Evolutionary conservation across 2,797 vertebrate species (phyloP), one percentile per base, ranked within the genome.

Genomic region (Phoxinus dragarum): DNA sequence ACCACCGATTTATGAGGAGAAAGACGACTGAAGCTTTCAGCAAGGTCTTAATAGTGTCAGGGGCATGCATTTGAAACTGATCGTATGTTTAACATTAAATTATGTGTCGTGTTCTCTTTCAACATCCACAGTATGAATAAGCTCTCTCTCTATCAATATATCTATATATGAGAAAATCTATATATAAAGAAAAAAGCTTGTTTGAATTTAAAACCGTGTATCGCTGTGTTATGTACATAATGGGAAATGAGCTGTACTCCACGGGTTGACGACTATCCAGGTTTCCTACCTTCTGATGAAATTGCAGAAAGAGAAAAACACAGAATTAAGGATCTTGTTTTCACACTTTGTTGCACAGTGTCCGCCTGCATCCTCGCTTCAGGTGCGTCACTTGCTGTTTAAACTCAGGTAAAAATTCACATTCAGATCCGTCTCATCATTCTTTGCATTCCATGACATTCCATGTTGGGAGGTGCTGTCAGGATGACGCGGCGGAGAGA

Each of bases 81-180:
- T 96, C 95, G 94, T 97, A 94, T 93, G 92, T 95, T 95, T 95
- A 94, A 95, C 94, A 94, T 95, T 96, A 95, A 96, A 94, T 95
- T 94, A 95, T 94, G 94, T 97, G 96, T 97, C 94, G 94, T 96
- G 94, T 96, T 96, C 94, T 93, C 94, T 96, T 84, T 96, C 92
- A 93, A 94, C 95, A 95, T 94, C 94, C 95, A 96, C 97, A 97
- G 96, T 97, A 97, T 96, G 94, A 98, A 98, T 98, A 98, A 98
- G 97, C 97, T 98, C 94, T 96, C 87, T 95, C 90, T 92, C 82
- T 88, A 87, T 81, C 88, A 79, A 78, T 85, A 85, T 82, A 78
- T 84, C 89, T 90, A 91, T 92, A 92, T 92, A 86, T 81, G 82
- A 56, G 40, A 59, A 42, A 77, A 87, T 81, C 80, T 88, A 88